phyloP scores from a whole-genome alignment of 1,140 invertebrate species.

The Drosophila sp. region DNA sequence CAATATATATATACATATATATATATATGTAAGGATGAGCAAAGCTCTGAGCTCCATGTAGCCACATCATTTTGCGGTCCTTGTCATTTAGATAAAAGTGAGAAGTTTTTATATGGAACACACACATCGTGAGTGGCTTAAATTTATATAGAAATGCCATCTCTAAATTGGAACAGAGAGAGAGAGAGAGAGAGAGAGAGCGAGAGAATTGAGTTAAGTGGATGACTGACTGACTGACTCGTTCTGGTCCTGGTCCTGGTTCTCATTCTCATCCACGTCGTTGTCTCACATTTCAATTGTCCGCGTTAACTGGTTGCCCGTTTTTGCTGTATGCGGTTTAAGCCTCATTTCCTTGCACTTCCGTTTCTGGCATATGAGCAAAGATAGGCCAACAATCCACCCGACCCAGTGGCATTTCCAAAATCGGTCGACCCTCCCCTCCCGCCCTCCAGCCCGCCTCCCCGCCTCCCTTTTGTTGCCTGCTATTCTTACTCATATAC shows the following conservation, averaged over 20 bases:
- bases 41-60: conserved; percentile 23
- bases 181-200: neutral
- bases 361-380: conserved; percentile 67
- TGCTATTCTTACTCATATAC: conserved; percentile 39
- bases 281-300: conserved; percentile 74
- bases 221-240: conserved; percentile 13
- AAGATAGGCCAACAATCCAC: conserved; percentile 46
- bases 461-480: neutral
- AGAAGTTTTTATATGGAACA: neutral
- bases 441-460: neutral
- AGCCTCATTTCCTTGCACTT: conserved; percentile 76
- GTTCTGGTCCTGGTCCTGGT: neutral
- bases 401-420: neutral
- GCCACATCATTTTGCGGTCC: conserved; percentile 60
- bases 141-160: conserved; percentile 7
- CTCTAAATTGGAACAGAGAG: conserved; percentile 1
- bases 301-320: conserved; percentile 26
- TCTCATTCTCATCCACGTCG: conserved; percentile 14
- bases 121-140: neutral
- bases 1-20: neutral
- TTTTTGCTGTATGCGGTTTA: conserved; percentile 65
- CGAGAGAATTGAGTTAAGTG: conserved; percentile 13
- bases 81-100: neutral
- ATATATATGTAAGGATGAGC: neutral
- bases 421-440: neutral